phyloP scores from a whole-genome alignment of 2,797 vertebrate genomes.

The Neosilurus mollespiculum region DNA sequence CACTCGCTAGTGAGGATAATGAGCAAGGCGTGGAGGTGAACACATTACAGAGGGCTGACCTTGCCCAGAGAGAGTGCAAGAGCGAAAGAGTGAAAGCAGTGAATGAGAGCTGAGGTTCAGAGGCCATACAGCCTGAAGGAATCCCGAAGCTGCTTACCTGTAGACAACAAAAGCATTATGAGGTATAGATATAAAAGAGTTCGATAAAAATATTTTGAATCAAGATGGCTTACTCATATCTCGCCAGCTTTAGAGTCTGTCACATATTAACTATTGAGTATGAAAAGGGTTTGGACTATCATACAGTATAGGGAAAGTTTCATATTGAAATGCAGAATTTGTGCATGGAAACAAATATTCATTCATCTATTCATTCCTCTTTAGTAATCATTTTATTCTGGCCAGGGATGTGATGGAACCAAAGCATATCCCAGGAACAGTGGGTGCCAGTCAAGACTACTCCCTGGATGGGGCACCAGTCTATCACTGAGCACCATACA shows the following conservation, averaged over 20 bases:
- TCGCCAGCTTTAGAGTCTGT: background rate
- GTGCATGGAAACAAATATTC: background rate
- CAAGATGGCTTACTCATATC: slow-evolving; percentile 1
- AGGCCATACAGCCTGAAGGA: slow-evolving; percentile 12
- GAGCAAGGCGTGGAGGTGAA: slow-evolving; percentile 60
- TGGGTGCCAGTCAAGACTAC: background rate
- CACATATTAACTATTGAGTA: background rate
- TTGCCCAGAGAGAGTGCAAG: slow-evolving; percentile 46
- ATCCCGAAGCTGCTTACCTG: slow-evolving; percentile 26
- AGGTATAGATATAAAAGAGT: background rate
- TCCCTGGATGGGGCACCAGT: background rate
- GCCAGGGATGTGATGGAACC: background rate
- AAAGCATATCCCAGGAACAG: background rate
- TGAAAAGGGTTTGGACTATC: background rate
- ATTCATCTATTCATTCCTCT: background rate
- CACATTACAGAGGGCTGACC: slow-evolving; percentile 57
- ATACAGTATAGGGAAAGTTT: background rate
- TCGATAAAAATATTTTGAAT: background rate
- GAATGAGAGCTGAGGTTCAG: slow-evolving; percentile 20
- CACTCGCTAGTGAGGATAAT: slow-evolving; percentile 60
- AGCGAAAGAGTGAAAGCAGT: background rate
- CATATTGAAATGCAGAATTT: too few species aligned
- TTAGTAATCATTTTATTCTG: background rate
- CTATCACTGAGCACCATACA: background rate
- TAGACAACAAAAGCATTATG: background rate